Conservation (phyloP, 2,113 vertebrate genomes). For the Stegastes partitus region DNA sequence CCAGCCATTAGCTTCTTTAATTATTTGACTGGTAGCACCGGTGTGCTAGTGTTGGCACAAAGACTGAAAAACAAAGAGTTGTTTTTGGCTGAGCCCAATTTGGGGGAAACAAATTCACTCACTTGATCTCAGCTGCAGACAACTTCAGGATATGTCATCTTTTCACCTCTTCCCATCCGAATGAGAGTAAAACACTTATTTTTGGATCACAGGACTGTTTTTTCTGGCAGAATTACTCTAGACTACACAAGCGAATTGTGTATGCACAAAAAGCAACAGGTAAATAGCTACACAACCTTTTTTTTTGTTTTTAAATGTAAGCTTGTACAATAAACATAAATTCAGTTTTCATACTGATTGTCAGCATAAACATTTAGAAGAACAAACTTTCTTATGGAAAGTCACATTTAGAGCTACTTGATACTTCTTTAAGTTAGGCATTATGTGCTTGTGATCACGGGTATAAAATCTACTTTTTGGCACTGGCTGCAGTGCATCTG, state of each 20-base stretch:
- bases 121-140: conserved; percentile 34
- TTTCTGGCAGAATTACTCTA: not conserved
- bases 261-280: not conserved
- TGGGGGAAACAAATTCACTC: conserved; percentile 32
- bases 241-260: not conserved
- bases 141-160: conserved; percentile 4
- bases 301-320: not conserved
- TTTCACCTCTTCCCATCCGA: not conserved
- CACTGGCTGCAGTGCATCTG: conserved; percentile 10
- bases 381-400: not conserved
- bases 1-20: no score
- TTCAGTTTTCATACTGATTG: not conserved
- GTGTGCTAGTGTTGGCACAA: conserved; percentile 3
- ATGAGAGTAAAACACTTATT: conserved; percentile 3
- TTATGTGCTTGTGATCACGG: not conserved
- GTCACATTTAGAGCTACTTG: not conserved
- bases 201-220: not conserved
- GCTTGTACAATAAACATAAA: not conserved
- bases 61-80: conserved; percentile 18
- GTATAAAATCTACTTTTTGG: conserved; percentile 2
- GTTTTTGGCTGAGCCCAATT: conserved; percentile 22
- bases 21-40: not conserved
- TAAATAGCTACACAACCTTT: not conserved
- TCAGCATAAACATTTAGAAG: not conserved
- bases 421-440: not conserved